Evolutionary conservation across 1,140 invertebrate species (phyloP), one percentile per base, ranked within the genome.

Genomic region (Spodoptera frugiperda): DNA sequence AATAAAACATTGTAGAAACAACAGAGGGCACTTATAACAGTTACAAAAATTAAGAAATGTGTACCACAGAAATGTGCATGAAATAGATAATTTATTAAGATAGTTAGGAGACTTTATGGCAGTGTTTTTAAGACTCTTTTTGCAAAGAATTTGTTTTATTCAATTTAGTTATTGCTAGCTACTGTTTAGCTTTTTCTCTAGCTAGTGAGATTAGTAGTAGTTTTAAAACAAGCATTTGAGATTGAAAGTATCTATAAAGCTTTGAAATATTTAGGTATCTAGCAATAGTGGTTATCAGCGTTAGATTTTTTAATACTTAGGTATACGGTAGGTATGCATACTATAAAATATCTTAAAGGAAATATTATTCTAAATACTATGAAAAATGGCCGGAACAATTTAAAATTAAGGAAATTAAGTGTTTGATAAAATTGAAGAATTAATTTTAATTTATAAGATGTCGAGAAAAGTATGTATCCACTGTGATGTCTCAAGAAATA

Each of bases 361-460:
- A 80, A 79, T 77, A 77, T 80, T 71, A 73, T 78, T 79, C 57
- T 84, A 84, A 77, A 80, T 81, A 84, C 88, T 93, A 91, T 88
- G 84, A 83, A 91, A 93, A 91, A 93, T 93, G 91, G 91, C 88
- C 91, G 91, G 91, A 91, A 89, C 85, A 80, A 89, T 91, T 91
- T 80, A 89, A 91, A 91, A 88, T 78, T 17, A 81, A 77, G 61
- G 59, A 68, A 78, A 76, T 44, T 25, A 75, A 53, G 21, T 65
- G 25, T 39, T 30, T 46, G 49, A 30, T 30, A 6, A 30, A 68
- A 19, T 48, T 49, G 67, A 71, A 39, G 48, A 68, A 68, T 48
- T 48, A 9, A 68, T 30, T 25, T 17, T 25, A 25, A 63, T 14
- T 9, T 21, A 5, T 15, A n/a, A 12, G 59, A 17, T 4, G 1